Evolutionary conservation across 35 echinoderm and acorn worm genomes (phyloP), one percentile per base, ranked within the genome.

Genomic region (Hemicentrotus pulcherrimus): DNA sequence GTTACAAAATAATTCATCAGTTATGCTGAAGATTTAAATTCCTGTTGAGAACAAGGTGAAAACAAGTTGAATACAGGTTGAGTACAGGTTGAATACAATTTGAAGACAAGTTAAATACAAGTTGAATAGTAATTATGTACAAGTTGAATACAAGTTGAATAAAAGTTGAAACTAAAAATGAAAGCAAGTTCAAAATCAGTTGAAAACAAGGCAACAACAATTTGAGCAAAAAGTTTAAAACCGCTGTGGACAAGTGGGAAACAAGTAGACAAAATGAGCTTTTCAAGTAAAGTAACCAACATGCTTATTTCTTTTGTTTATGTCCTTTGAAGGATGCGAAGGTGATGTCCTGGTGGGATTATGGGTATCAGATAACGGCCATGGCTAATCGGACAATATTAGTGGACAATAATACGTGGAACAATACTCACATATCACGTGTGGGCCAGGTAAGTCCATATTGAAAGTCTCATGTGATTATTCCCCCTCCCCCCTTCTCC

Each of bases 271-370:
- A 55, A 55, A 14, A 15, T 55, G 50, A 0, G 9, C 10, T 55
- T 14, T 10, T 50, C 8, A 50, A 50, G 10, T 55, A 10, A 14
- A 55, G 6, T 55, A 10, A 55, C 50, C 8, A 78, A 28, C 28
- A n/a, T n/a, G 65, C 24, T 78, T 28, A 28, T 78, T 78, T 78
- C 19, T 78, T 78, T 78, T 78, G 65, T 78, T 78, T 28, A 78
- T 78, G 28, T 98, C 31, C 88, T 47, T 96, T 94, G 18, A 94
- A 99, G 97, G 95, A 99, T 97, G 94, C 98, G 28, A 99, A 99
- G 94, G 97, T 99, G 46, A 99, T 99, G 98, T 99, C 98, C 7
- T 99, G 98, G 98, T 99, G 98, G 98, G 98, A 99, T 99, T 99
- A 99, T 86, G 98, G 98, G 5, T 99, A 99, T 97, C 98, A 99